Evolutionary conservation across 2,113 vertebrate species (phyloP), one percentile per base, ranked within the genome.

Genomic region (Capricornis sumatraensis): DNA sequence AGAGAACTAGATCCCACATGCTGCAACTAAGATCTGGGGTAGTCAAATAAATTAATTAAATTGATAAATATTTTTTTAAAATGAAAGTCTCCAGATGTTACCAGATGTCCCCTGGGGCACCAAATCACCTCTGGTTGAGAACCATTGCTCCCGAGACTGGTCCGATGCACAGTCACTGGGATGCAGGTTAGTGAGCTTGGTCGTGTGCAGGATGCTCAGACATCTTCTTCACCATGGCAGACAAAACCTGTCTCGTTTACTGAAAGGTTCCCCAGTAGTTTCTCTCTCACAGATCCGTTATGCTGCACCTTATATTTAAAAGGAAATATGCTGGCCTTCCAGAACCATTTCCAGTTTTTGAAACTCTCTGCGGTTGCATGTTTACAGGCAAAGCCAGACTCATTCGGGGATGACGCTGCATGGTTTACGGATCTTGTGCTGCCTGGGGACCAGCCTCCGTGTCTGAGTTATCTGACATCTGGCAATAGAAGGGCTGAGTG

Each of bases 171-270:
- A 21, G 58, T 52, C 27, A 6, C 4, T 2, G n/a, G 43, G 64
- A 17, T 2, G 36, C 45, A 6, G 4, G 43, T 52, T 60, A 30
- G 47, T 6, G 3, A 13, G 12, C 40, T 30, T 30, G 57, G n/a
- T 33, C 1, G 2, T 1, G 6, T 36, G 2, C 13, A 17, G 30
- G 57, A 15, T 1, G 2, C 17, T 36, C 50, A 5, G 7, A 23
- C 45, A 57, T 17, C 64, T 60, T 58, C 5, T 33, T 45, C 47
- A 28, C 58, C 8, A 6, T 6, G 0, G 15, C 95, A 78, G 21
- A 50, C 45, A 67, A 50, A 81, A 28, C 36, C 45, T 13, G 10
- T 2, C 0, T 17, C 3, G 8, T 14, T 86, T 50, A n/a, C 53
- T 47, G 3, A 43, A 52, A 81, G 33, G 3, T 43, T 79, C 82